A percentile compares a stretch with the other conserved stretches of the same genome.
These are phyloP conservation scores for Ammodytes marinus DNA, from an alignment of 2,113 vertebrate species.

Conservation along the genomic window DNA sequence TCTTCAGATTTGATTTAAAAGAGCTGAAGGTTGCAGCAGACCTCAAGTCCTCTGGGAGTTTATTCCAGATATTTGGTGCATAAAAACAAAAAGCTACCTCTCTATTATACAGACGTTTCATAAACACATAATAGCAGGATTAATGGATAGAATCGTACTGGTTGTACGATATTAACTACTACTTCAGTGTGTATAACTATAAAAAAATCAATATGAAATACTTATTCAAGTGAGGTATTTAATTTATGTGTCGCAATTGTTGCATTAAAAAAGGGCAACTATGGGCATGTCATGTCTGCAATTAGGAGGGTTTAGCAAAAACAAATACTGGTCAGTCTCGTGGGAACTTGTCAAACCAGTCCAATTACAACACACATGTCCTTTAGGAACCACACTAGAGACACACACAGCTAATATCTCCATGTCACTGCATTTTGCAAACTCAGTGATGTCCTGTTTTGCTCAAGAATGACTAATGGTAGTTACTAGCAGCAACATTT, in stretches of 20 bases:
- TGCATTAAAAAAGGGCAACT: neutral
- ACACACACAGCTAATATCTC: neutral
- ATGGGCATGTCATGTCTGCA: neutral
- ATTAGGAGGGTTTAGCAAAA: neutral
- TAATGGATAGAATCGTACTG: neutral
- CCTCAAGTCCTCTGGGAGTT: too few species aligned
- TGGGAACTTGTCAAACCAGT: neutral
- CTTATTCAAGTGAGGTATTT: neutral
- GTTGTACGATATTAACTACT: neutral
- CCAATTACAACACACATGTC: neutral
- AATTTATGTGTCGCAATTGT: neutral
- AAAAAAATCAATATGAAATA: neutral
- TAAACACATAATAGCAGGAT: neutral
- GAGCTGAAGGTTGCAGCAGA: too few species aligned
- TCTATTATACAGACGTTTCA: neutral
- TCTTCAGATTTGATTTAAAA: too few species aligned
- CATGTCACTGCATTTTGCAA: neutral
- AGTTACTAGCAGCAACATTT: neutral
- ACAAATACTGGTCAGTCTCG: constrained; percentile 6
- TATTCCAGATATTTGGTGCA: too few species aligned
- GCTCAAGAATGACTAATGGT: neutral
- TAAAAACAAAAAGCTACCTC: too few species aligned
- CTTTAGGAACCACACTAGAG: neutral
- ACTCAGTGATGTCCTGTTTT: neutral
- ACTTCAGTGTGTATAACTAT: neutral